Percentiles rank a stretch among this genome's conserved stretches.
These are phyloP conservation scores for Macrobrachium rosenbergii DNA, from an alignment of 1,140 invertebrate genomes.

Conservation along the genomic window DNA sequence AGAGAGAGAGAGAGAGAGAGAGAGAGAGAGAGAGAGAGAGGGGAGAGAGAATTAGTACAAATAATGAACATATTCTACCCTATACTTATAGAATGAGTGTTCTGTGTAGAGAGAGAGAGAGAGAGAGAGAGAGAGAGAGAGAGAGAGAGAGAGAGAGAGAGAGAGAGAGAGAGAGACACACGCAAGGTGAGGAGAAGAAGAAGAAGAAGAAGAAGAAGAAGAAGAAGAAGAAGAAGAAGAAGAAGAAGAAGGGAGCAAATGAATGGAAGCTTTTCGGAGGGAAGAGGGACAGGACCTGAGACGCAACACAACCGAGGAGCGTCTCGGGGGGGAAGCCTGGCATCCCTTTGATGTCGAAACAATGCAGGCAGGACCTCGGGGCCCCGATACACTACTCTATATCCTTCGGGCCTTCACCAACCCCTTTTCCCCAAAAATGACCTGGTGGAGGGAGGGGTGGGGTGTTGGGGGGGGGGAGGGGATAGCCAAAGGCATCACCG, in stretches of 20 bases:
- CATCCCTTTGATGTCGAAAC: too few species aligned
- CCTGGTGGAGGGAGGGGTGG: neutral
- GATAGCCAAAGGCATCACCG: neutral
- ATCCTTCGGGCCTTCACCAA: too few species aligned
- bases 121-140: constrained; percentile 7
- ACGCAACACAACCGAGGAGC: neutral
- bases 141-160: neutral
- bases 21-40: neutral
- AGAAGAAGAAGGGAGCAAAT: neutral
- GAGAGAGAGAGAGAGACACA: neutral
- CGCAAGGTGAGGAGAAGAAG: neutral
- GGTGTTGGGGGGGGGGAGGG: neutral
- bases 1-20: neutral
- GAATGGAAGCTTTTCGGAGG: neutral
- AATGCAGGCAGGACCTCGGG: too few species aligned
- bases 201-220: neutral
- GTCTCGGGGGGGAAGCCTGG: neutral
- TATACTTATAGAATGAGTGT: neutral
- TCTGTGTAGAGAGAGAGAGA: constrained; percentile 2
- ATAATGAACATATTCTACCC: too few species aligned
- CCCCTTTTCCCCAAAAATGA: neutral
- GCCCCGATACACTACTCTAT: too few species aligned
- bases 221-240: too few species aligned
- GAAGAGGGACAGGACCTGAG: neutral
- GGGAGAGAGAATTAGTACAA: too few species aligned